Conservation (phyloP, 2,888 invertebrate genomes). For the Acleris sparsana region DNA sequence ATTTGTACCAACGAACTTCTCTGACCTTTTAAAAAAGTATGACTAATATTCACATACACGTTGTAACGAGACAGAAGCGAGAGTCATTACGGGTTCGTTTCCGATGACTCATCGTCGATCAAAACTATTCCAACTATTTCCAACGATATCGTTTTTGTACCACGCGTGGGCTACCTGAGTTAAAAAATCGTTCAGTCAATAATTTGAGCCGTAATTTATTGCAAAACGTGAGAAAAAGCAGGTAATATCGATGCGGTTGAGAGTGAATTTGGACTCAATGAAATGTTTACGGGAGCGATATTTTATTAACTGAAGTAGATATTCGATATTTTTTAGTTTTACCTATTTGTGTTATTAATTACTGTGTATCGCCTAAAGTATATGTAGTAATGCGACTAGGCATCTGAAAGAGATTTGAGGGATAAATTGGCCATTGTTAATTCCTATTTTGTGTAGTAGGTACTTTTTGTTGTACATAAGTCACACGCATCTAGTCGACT, state of each 20-base stretch:
- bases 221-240: constrained; percentile 53
- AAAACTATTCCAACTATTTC: constrained; percentile 54
- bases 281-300: constrained; percentile 11
- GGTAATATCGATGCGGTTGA: constrained; percentile 25
- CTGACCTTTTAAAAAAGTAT: not conserved
- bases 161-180: constrained; percentile 58
- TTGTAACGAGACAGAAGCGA: constrained; percentile 8
- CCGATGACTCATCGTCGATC: constrained; percentile 37
- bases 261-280: constrained; percentile 11
- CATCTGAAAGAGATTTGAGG: too few species aligned
- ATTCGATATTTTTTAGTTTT: too few species aligned
- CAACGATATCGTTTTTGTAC: constrained; percentile 49
- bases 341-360: too few species aligned
- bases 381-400: too few species aligned
- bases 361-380: too few species aligned
- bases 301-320: not conserved
- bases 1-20: not conserved
- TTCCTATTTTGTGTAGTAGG: too few species aligned
- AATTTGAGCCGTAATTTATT: constrained; percentile 58
- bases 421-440: too few species aligned
- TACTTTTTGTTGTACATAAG: too few species aligned
- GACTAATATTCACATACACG: constrained; percentile 19
- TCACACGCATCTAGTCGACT: too few species aligned
- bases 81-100: constrained; percentile 20
- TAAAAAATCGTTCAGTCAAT: constrained; percentile 49